Percentiles rank a stretch among this genome's conserved stretches.
phyloP scores from a whole-genome alignment of 2,888 invertebrate genomes.

The Ectropis crepuscularia region DNA sequence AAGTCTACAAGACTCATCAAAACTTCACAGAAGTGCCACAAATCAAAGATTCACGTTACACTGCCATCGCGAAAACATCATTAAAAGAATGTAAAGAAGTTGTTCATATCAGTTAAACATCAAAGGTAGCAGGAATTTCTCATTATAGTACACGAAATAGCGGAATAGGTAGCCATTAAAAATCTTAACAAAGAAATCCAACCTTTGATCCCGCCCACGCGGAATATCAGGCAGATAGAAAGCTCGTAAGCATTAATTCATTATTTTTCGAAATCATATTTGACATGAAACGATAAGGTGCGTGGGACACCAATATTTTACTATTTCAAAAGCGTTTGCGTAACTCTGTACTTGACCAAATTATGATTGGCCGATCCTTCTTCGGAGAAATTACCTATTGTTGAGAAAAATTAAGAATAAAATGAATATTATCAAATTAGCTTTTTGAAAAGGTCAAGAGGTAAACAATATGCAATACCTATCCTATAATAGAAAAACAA shows the following conservation, averaged over 20 bases:
- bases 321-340: conserved; percentile 30
- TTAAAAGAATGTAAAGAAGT: conserved; percentile 6
- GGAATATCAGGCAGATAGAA: conserved; percentile 34
- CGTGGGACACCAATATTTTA: conserved; percentile 47
- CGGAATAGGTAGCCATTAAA: conserved; percentile 20
- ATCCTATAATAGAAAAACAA: no score
- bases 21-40: conserved; percentile 3
- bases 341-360: conserved; percentile 9
- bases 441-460: background rate
- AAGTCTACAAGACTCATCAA: background rate
- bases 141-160: conserved; percentile 18
- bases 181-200: conserved; percentile 27
- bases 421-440: background rate
- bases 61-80: conserved; percentile 10
- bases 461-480: no score
- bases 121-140: conserved; percentile 9
- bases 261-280: conserved; percentile 52
- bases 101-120: conserved; percentile 2
- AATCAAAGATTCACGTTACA: conserved; percentile 8
- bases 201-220: conserved; percentile 43
- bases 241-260: conserved; percentile 50
- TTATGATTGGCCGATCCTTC: background rate
- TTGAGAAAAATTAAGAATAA: background rate
- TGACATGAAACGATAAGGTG: conserved; percentile 46
- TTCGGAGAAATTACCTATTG: background rate